Percentiles rank a stretch among this genome's conserved stretches.
phyloP scores from a whole-genome alignment of 2,113 vertebrate genomes.

The Tauraco erythrolophus region DNA sequence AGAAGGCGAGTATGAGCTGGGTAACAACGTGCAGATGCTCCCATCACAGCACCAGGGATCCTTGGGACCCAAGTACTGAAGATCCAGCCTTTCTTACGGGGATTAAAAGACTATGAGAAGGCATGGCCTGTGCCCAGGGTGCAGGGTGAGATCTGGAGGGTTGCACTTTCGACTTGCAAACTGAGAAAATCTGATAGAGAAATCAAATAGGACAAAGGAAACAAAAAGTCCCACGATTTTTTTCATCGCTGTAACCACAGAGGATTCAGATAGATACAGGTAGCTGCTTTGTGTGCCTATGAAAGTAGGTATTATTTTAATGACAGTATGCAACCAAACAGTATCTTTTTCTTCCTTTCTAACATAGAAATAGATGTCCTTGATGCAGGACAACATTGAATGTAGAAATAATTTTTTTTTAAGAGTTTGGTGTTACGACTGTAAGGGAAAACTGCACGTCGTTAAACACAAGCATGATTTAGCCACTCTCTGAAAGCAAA shows the following conservation, averaged over 20 bases:
- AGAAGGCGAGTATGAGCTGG: not conserved
- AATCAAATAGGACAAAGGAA: not conserved
- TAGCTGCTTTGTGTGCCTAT: not conserved
- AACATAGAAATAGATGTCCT: not conserved
- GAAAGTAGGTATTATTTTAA: not conserved
- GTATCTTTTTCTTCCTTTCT: not conserved
- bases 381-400: not conserved
- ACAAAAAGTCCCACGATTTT: not conserved
- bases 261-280: not conserved
- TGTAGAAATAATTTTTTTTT: not conserved
- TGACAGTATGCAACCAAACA: not conserved
- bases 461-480: slow-evolving; percentile 1
- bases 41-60: not conserved
- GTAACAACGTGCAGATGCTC: not conserved
- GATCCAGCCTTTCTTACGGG: not conserved
- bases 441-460: not conserved
- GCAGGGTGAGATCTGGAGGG: not conserved
- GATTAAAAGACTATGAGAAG: not conserved
- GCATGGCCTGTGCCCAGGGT: not conserved
- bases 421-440: not conserved
- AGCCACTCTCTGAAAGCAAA: slow-evolving; percentile 16
- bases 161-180: not conserved
- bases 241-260: not conserved
- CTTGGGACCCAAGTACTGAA: not conserved
- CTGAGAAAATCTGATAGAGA: not conserved